Evolutionary conservation across 2,797 vertebrate genomes (phyloP), one percentile per base, ranked within the genome.

Genomic region (Myiothlypis chrysogaster): DNA sequence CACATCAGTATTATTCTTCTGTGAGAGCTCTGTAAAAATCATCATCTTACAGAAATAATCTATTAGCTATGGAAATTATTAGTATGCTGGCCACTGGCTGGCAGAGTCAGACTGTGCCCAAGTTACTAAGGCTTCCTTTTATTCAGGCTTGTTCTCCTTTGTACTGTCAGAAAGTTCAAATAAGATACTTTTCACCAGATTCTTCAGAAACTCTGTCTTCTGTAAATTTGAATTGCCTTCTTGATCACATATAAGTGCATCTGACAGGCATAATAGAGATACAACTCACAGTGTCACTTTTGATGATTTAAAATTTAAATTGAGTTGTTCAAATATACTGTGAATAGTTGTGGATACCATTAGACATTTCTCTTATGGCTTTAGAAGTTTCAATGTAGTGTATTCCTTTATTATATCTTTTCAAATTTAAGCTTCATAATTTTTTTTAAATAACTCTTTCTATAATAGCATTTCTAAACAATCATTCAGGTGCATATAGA

Each of bases 211-310:
- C 20, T 64, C 34, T 61, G 23, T 73, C 71, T 83, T 78, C 56
- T 91, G 47, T 73, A 91, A 76, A 89, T 80, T 89, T 85, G 46
- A 85, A 57, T 87, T 63, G 9, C 37, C 27, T 8, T 87, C 69
- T 85, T 78, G 82, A 77, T 91, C 84, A 83, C 13, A 49, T 39
- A 87, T 57, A 91, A 86, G 39, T 83, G 6, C 13, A 68, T 81
- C 46, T 87, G 83, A 86, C 56, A 91, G 63, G 68, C 17, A n/a
- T 83, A 93, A 89, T 24, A 87, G 79, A 86, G 43, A 91, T 81
- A 69, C 12, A 86, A 44, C 49, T 79, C n/a, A 12, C 24, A 57
- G 6, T 66, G 43, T 78, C 57, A 71, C 19, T 60, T 83, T 28
- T 73, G 68, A 66, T 87, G 69, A 79, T 66, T 89, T 82, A 72